Evolutionary conservation across 23 tunicate species (phyloP).

Genomic region (Corella eumyota): DNA sequence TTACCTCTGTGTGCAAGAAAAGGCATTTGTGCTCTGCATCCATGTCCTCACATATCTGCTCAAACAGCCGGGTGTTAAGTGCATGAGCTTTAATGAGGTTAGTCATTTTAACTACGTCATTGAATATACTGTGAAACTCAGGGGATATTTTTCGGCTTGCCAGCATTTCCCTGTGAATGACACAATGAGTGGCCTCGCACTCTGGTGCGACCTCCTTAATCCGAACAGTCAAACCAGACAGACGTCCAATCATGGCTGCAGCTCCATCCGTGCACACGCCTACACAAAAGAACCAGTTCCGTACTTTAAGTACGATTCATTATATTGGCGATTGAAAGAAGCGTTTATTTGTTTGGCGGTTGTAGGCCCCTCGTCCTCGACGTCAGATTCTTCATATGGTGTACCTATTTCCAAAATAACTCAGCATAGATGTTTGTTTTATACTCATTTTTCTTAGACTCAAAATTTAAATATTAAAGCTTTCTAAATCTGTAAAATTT

Average conservation of each 20-base stretch:
- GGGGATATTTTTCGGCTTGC: slow-evolving; percentile 37
- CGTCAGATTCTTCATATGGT: slow-evolving; percentile 28
- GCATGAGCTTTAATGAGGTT: slow-evolving; percentile 55
- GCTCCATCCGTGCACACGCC: slow-evolving; percentile 62
- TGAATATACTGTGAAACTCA: slow-evolving; percentile 27
- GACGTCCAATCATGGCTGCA: slow-evolving; percentile 57
- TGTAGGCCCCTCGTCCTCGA: slow-evolving; percentile 39
- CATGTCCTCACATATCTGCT: slow-evolving; percentile 53
- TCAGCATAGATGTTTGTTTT: slow-evolving; percentile 34
- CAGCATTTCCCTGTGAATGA: slow-evolving; percentile 61
- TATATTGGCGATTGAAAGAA: slow-evolving; percentile 30
- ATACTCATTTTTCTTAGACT: too few relatives aligned
- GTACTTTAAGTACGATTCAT: slow-evolving; percentile 22
- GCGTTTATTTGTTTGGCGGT: slow-evolving; percentile 13
- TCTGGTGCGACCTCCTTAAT: slow-evolving; percentile 33
- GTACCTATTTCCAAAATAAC: slow-evolving; percentile 28
- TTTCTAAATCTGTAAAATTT: too few relatives aligned
- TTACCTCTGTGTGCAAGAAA: slow-evolving; percentile 25
- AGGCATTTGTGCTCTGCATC: slow-evolving; percentile 27
- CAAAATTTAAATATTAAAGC: too few relatives aligned
- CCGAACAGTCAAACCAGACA: slow-evolving; percentile 38
- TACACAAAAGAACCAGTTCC: slow-evolving; percentile 39
- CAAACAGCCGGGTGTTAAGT: slow-evolving; percentile 68
- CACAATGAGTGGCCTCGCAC: slow-evolving; percentile 37
- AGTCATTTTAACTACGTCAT: slow-evolving; percentile 40